Conservation (phyloP, 2,113 vertebrate species). For the Indicator maculatus region DNA sequence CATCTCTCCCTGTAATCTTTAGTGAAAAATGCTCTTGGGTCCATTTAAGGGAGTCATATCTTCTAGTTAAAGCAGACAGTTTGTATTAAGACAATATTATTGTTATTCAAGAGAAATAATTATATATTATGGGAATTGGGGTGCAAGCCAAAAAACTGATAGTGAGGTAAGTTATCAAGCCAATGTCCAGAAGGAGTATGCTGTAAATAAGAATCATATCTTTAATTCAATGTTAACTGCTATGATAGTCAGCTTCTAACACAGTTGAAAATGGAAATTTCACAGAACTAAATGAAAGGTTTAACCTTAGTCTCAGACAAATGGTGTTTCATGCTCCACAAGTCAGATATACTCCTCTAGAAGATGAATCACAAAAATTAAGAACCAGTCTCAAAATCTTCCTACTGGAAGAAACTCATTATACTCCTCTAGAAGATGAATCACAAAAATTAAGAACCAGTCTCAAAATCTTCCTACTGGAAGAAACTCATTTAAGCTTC, state of each 20-base stretch:
- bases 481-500: not conserved
- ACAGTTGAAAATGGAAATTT: not conserved
- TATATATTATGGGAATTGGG: conserved; percentile 4
- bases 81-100: conserved; percentile 3
- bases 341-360: not conserved
- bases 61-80: not conserved
- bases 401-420: not conserved
- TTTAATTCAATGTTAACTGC: not conserved
- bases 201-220: conserved; percentile 1
- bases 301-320: not conserved
- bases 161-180: conserved; percentile 36
- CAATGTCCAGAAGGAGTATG: not conserved
- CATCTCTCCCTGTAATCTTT: not conserved
- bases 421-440: not conserved
- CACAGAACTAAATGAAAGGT: not conserved
- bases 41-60: conserved; percentile 4
- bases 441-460: not conserved
- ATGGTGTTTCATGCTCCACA: not conserved
- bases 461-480: not conserved
- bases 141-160: not conserved
- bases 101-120: conserved; percentile 14
- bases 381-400: not conserved
- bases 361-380: not conserved
- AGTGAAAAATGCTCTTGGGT: not conserved
- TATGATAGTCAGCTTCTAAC: not conserved